phyloP scores from a whole-genome alignment of 2,888 invertebrate species.

The Busseola fusca region DNA sequence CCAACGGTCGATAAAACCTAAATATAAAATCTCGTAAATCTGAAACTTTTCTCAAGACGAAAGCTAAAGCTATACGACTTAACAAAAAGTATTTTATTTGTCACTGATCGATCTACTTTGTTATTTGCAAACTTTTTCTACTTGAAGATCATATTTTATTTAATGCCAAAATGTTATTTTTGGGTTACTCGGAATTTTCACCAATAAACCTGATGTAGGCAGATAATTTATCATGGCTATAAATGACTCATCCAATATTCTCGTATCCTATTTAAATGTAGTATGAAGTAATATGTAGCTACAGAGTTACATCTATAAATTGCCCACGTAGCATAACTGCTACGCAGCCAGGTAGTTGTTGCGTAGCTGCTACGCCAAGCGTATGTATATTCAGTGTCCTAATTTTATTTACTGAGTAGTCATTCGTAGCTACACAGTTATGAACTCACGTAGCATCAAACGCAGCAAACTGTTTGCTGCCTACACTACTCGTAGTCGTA shows the following conservation, averaged over 20 bases:
- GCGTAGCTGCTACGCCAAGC: constrained; percentile 11
- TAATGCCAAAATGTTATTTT: constrained; percentile 41
- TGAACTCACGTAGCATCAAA: not conserved
- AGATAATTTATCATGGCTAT: constrained; percentile 39
- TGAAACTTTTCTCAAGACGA: constrained; percentile 47
- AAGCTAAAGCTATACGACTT: constrained; percentile 42
- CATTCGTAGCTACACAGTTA: not conserved
- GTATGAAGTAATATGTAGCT: constrained; percentile 14
- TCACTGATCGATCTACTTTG: constrained; percentile 48
- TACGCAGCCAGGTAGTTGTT: constrained; percentile 16
- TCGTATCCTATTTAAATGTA: constrained; percentile 7
- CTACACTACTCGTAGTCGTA: not conserved
- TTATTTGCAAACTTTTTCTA: constrained; percentile 42
- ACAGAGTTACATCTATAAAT: constrained; percentile 1
- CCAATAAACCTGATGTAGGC: constrained; percentile 31
- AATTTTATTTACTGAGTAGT: not conserved
- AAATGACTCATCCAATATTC: constrained; percentile 40
- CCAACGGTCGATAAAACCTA: constrained; percentile 18
- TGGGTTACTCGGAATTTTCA: constrained; percentile 12
- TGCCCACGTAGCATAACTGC: constrained; percentile 25
- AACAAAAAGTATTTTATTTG: constrained; percentile 49
- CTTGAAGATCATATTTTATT: constrained; percentile 41
- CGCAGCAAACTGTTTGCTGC: not conserved
- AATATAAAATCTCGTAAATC: constrained; percentile 53
- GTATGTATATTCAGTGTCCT: not conserved